Evolutionary conservation across 2,113 vertebrate genomes (phyloP).

Genomic region (Cnemophilus loriae): DNA sequence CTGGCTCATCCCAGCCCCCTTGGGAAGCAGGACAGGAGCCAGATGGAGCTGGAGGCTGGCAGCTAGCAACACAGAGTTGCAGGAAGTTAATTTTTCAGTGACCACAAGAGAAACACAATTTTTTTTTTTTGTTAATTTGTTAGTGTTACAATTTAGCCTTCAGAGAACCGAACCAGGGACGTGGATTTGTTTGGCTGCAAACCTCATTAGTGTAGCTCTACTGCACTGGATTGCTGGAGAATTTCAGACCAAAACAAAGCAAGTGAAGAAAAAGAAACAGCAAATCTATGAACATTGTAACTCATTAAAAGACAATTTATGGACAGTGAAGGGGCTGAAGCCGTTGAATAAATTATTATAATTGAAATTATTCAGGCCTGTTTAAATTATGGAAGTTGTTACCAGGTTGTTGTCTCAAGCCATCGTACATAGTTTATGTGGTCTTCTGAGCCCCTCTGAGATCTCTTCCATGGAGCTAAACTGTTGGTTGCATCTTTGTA

Average conservation of each 20-base stretch:
- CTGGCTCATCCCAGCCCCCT: not conserved
- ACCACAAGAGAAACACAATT: not conserved
- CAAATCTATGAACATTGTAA: not conserved
- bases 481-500: not conserved
- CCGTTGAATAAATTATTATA: not conserved
- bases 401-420: not conserved
- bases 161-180: not conserved
- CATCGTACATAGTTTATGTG: not conserved
- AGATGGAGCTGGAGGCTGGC: not conserved
- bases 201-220: not conserved
- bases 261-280: not conserved
- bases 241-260: not conserved
- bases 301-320: constrained; percentile 29
- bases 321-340: not conserved
- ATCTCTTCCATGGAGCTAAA: not conserved
- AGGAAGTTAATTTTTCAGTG: not conserved
- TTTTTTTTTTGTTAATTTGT: not conserved
- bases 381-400: constrained; percentile 28
- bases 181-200: not conserved
- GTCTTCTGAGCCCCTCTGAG: not conserved
- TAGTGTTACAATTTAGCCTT: not conserved
- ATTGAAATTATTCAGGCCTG: constrained; percentile 1
- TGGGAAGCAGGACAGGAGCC: not conserved
- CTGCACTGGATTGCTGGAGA: not conserved
- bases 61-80: not conserved